Conservation (phyloP, 2,797 vertebrate genomes). For the Craterocephalus amniculus region DNA sequence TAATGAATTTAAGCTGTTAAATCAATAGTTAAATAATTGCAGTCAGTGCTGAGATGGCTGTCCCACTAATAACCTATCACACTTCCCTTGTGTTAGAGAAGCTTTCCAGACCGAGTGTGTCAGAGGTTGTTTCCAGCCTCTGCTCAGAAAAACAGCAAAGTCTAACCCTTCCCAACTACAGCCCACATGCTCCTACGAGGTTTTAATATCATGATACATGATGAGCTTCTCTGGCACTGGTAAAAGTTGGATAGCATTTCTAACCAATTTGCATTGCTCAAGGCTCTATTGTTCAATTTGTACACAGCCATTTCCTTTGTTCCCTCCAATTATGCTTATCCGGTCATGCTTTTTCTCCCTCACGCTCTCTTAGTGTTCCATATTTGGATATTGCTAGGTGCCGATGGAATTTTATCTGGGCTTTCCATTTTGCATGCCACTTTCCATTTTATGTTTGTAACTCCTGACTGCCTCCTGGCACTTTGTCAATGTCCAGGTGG, state of each 20-base stretch:
- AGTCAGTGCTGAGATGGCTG: no score
- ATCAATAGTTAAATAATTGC: no score
- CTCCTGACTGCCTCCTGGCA: neutral
- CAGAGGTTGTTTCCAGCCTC: neutral
- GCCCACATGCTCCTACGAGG: neutral
- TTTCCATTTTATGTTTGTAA: neutral
- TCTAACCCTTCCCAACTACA: neutral
- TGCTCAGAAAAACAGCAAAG: neutral
- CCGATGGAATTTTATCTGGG: no score
- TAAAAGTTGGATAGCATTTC: neutral
- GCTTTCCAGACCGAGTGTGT: neutral
- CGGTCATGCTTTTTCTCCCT: neutral
- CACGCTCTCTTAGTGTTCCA: neutral
- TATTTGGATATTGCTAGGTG: neutral
- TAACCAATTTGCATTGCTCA: neutral
- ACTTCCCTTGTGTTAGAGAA: neutral
- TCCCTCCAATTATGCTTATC: neutral
- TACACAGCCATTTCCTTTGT: neutral
- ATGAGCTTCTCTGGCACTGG: neutral
- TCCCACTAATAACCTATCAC: no score
- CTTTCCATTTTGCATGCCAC: neutral
- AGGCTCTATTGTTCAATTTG: neutral
- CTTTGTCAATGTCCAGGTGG: neutral
- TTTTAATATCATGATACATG: neutral
- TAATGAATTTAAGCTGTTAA: no score